phyloP scores from a whole-genome alignment of 2,113 vertebrate species.

The Pterocles burchelli region DNA sequence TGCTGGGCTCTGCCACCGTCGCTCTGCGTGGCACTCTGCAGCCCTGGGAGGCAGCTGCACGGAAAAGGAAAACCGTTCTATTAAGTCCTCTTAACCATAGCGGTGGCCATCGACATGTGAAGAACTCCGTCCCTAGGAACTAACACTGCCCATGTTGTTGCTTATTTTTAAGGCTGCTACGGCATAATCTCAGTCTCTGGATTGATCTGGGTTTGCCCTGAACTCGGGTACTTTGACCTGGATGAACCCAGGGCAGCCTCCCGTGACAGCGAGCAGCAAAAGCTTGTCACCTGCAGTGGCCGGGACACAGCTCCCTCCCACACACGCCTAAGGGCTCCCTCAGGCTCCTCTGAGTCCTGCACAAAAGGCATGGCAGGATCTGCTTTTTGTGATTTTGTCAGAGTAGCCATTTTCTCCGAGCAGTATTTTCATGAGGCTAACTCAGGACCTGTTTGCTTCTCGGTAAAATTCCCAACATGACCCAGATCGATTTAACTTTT shows the following conservation, averaged over 20 bases:
- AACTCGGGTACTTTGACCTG: background rate
- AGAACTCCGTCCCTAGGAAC: background rate
- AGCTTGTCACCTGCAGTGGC: background rate
- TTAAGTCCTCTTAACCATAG: background rate
- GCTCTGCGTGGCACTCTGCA: background rate
- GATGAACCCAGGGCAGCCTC: background rate
- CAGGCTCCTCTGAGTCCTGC: background rate
- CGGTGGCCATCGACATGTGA: fast-evolving
- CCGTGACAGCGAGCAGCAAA: background rate
- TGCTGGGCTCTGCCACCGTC: background rate
- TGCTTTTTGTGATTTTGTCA: background rate
- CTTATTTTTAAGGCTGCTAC: background rate
- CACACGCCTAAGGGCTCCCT: background rate
- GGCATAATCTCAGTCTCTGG: background rate
- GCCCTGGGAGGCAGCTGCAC: background rate
- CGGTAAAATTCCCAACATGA: background rate
- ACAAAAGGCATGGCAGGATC: background rate
- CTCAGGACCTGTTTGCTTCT: background rate
- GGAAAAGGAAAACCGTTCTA: background rate
- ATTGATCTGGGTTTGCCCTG: background rate
- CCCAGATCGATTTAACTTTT: background rate
- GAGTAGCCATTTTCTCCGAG: background rate
- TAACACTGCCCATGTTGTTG: background rate
- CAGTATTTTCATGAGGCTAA: background rate
- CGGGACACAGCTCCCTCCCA: background rate